Base-by-base conservation (phyloP, 2,888 invertebrate species). In the Lithosia quadra region DNA sequence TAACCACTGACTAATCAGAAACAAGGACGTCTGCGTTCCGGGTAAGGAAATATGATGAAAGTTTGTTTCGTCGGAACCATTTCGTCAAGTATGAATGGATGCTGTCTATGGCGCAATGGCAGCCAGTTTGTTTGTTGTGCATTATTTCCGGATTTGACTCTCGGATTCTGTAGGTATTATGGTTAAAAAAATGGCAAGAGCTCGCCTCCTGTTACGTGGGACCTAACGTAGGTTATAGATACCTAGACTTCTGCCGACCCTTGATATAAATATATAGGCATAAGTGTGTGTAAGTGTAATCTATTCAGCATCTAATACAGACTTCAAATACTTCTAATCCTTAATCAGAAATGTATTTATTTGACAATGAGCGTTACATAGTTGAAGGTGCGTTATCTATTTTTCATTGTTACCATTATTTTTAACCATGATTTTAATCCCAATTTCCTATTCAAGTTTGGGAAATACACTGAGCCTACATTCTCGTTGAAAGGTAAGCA, bases 21-120 rank as follows among this genome's bases (percentile, higher is more conserved):
- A 43, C 58, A 65, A 58, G 58, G 65, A n/a, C 21, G 33, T 43
- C 11, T 34, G 15, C 11, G 33, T 55, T 53, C 63, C 63, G 63
- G 53, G 9, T 55, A 33, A 43, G n/a, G 18, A 24, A 13, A 34
- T 15, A 33, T 53, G 53, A 34, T 21, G 53, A 63, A 63, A 53
- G 33, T 63, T 15, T 36, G 34, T 24, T 28, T 61, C 43, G 4
- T 24, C 21, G 11, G 22, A 22, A 22, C 24, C 0, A 4, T 3
- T 55, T 22, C 2, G 28, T 21, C 21, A 56, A 56, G 15, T 15
- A 43, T 18, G 43, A 18, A 43, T 43, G 43, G 43, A 18, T 18
- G 18, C 18, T 43, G 43, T 18, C 2, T 18, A 18, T 18, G 18
- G 13, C 0, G 18, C 18, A 43, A 18, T 5, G 18, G 7, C 7